These are phyloP conservation scores for Pandemis heparana DNA, from an alignment of 2,888 invertebrate genomes.

Conservation along the genomic window DNA sequence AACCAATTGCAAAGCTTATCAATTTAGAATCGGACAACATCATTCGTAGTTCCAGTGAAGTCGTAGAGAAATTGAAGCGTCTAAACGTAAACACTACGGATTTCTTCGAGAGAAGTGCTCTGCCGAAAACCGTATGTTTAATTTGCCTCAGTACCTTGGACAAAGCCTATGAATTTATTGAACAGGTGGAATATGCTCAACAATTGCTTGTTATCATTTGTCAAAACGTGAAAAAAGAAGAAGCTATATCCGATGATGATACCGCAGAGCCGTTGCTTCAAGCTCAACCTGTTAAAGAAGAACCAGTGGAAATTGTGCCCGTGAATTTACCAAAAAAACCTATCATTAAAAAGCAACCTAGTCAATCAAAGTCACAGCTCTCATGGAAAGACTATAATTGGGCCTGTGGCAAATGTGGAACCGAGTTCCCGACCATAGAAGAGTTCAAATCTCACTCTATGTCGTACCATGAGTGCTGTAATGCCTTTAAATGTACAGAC, in stretches of 20 bases:
- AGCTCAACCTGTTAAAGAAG: conserved; percentile 45
- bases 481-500: conserved; percentile 88
- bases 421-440: conserved; percentile 60
- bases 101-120: conserved; percentile 50
- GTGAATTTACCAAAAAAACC: not conserved
- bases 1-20: conserved; percentile 57
- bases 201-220: conserved; percentile 47
- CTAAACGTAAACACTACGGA: conserved; percentile 58
- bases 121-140: conserved; percentile 67
- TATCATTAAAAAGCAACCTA: conserved; percentile 35
- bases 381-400: conserved; percentile 70
- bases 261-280: conserved; percentile 14
- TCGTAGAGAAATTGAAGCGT: conserved; percentile 58
- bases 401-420: conserved; percentile 69
- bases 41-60: conserved; percentile 49
- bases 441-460: conserved; percentile 85
- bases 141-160: conserved; percentile 61
- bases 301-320: conserved; percentile 24
- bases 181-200: conserved; percentile 64
- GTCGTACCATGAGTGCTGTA: conserved; percentile 85
- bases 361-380: conserved; percentile 60
- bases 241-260: conserved; percentile 45
- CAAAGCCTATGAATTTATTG: conserved; percentile 63
- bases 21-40: conserved; percentile 55
- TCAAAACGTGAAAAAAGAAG: conserved; percentile 56